These are phyloP conservation scores for Pelagia noctiluca DNA, from an alignment of 30 jellyfish, hydroid and myxozoan species.

Conservation along the genomic window DNA sequence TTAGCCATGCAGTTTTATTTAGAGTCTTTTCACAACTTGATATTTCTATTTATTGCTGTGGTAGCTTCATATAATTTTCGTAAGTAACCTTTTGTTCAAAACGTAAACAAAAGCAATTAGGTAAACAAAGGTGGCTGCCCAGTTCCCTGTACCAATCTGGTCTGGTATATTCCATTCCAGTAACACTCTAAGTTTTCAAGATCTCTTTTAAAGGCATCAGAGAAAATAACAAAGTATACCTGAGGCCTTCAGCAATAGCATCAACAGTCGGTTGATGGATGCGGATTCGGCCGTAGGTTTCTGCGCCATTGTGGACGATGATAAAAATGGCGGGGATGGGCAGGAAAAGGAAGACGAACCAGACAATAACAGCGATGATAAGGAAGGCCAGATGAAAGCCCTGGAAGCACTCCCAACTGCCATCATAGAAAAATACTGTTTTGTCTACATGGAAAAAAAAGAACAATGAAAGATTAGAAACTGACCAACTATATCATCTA, in stretches of 20 bases:
- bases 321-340: conserved; percentile 26
- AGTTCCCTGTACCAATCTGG: no score
- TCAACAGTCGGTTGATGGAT: conserved; percentile 28
- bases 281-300: neutral
- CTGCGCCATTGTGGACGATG: conserved; percentile 36
- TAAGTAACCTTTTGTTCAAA: no score
- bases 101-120: no score
- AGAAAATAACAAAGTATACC: conserved; percentile 16
- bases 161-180: no score
- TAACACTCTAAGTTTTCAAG: no score
- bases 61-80: no score
- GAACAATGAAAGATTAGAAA: neutral
- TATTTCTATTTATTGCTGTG: no score
- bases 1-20: no score
- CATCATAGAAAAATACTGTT: conserved; percentile 62
- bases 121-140: no score
- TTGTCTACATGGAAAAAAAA: conserved; percentile 16
- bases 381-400: conserved; percentile 57
- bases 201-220: no score
- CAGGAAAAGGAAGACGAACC: conserved; percentile 33
- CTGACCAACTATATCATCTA: neutral
- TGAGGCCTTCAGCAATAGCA: conserved; percentile 50
- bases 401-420: conserved; percentile 61
- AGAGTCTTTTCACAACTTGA: no score
- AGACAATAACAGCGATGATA: conserved; percentile 27